Conservation (phyloP, 2,888 invertebrate genomes). For the Amphipyra berbera region DNA sequence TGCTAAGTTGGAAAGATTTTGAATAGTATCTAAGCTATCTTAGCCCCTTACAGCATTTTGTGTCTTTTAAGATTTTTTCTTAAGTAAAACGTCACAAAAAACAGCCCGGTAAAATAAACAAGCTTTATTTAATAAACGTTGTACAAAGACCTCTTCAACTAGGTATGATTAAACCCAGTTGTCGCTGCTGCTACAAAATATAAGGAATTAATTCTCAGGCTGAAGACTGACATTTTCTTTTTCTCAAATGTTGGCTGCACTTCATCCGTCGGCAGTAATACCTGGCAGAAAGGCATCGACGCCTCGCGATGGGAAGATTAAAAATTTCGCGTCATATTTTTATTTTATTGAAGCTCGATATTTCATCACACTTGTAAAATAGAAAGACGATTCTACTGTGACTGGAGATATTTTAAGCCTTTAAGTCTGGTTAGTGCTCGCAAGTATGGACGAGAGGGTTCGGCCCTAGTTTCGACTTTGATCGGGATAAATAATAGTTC, state of each 20-base stretch:
- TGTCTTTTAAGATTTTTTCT: not conserved
- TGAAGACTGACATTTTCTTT: not conserved
- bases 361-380: not conserved
- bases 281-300: not conserved
- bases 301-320: not conserved
- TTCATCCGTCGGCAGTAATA: not conserved
- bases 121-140: not conserved
- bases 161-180: slow-evolving; percentile 2
- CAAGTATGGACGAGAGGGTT: no score
- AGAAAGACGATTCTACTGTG: no score
- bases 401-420: no score
- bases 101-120: no score
- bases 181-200: slow-evolving; percentile 1
- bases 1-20: no score
- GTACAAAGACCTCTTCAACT: not conserved
- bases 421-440: no score
- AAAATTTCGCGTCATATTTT: not conserved
- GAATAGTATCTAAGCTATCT: no score
- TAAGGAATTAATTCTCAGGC: slow-evolving; percentile 7
- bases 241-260: not conserved
- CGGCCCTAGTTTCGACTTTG: no score
- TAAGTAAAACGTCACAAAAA: not conserved
- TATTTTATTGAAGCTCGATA: not conserved
- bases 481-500: no score
- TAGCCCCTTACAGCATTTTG: no score